Conservation (phyloP, 1,140 invertebrate species). For the Halictus rubicundus region DNA sequence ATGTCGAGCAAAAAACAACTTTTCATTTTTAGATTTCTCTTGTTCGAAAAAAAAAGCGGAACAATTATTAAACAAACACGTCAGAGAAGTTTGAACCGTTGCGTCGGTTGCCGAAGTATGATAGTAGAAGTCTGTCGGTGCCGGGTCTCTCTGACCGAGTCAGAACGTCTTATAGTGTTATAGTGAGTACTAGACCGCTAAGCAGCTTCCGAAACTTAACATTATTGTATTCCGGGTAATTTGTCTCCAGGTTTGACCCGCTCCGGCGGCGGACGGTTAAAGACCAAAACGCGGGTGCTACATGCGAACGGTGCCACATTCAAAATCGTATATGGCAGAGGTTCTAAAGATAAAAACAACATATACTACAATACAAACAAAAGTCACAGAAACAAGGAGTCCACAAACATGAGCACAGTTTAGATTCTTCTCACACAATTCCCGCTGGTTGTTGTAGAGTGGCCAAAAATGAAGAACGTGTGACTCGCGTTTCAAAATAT, state of each 20-base stretch:
- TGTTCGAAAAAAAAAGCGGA: not conserved
- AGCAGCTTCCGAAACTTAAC: too few species aligned
- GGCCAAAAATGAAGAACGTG: not conserved
- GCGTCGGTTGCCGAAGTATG: too few species aligned
- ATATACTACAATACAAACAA: conserved; percentile 23
- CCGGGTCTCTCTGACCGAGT: too few species aligned
- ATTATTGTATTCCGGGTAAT: too few species aligned
- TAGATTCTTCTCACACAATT: not conserved
- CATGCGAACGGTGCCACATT: not conserved
- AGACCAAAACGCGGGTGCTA: not conserved
- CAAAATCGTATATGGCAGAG: not conserved
- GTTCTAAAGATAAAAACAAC: conserved; percentile 9
- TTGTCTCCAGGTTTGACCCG: too few species aligned
- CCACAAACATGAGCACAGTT: not conserved
- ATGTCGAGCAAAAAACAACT: not conserved
- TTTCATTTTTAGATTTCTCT: conserved; percentile 1
- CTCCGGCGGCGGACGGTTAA: too few species aligned
- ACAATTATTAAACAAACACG: not conserved
- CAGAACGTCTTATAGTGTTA: too few species aligned
- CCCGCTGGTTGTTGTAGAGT: not conserved
- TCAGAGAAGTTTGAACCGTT: not conserved
- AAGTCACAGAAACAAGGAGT: not conserved
- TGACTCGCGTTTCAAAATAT: conserved; percentile 4
- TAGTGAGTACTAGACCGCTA: too few species aligned
- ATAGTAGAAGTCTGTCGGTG: too few species aligned